A percentile compares a stretch with the other conserved stretches of the same genome.
Conservation (phyloP, 2,797 vertebrate species). For the Cichlasoma orientale region DNA sequence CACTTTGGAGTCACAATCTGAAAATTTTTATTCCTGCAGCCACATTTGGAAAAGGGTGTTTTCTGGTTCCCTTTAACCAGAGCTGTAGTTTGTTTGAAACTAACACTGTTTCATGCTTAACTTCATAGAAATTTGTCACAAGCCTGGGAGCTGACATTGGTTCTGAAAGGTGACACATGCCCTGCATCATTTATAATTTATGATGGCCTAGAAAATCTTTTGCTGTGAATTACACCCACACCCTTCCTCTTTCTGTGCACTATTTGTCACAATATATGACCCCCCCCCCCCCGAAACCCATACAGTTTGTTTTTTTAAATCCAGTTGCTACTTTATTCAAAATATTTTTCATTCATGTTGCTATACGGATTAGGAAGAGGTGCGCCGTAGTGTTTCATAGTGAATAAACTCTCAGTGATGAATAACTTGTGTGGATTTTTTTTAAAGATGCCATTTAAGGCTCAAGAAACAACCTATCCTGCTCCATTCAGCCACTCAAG, state of each 20-base stretch:
- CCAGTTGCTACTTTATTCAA: constrained; percentile 12
- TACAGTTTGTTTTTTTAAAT: constrained; percentile 11
- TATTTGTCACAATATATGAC: constrained; percentile 1
- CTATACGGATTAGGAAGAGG: constrained; percentile 5
- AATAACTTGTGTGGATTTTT: constrained; percentile 47
- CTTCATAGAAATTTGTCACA: constrained; percentile 29
- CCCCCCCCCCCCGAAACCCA: background rate
- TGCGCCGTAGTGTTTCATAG: background rate
- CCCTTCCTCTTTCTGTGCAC: background rate
- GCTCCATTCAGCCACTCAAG: constrained; percentile 42
- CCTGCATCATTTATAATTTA: constrained; percentile 49
- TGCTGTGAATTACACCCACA: constrained; percentile 31
- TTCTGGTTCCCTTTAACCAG: background rate
- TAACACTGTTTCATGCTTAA: background rate
- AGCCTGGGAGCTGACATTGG: constrained; percentile 24
- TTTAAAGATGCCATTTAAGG: constrained; percentile 48
- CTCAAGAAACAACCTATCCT: constrained; percentile 55
- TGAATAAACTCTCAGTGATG: constrained; percentile 21
- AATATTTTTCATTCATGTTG: background rate
- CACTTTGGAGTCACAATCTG: background rate
- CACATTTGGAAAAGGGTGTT: background rate
- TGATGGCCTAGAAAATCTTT: constrained; percentile 48
- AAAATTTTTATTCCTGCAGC: background rate
- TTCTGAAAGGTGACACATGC: constrained; percentile 34
- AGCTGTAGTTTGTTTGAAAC: background rate